These are phyloP conservation scores for Belgica antarctica DNA, from an alignment of 2,888 invertebrate species.

Conservation along the genomic window DNA sequence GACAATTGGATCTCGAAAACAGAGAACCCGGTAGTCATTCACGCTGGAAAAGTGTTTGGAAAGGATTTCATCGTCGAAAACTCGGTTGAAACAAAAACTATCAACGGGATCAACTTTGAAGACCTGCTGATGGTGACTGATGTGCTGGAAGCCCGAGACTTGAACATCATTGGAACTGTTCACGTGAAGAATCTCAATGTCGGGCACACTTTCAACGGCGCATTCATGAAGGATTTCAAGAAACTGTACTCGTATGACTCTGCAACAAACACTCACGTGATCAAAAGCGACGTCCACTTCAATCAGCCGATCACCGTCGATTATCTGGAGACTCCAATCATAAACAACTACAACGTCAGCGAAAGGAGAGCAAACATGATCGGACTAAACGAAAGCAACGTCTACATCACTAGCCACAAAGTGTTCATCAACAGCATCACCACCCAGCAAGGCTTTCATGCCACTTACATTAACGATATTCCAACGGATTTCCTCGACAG, in stretches of 20 bases:
- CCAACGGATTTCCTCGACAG: conserved; percentile 31
- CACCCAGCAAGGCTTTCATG: background rate
- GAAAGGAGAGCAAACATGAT: conserved; percentile 55
- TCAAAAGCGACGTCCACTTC: conserved; percentile 48
- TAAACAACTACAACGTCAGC: background rate
- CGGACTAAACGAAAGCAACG: conserved; percentile 51
- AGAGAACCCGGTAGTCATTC: conserved; percentile 49
- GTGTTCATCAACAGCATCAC: background rate
- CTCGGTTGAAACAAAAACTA: conserved; percentile 50
- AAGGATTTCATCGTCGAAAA: conserved; percentile 51
- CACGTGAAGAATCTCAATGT: conserved; percentile 47
- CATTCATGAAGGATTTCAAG: conserved; percentile 45
- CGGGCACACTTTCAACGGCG: conserved; percentile 47
- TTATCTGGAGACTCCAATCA: conserved; percentile 47
- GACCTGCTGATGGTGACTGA: conserved; percentile 53
- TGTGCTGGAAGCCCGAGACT: conserved; percentile 18
- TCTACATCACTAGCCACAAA: background rate
- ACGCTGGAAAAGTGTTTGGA: conserved; percentile 49
- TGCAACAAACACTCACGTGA: conserved; percentile 47
- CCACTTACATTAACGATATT: conserved; percentile 39
- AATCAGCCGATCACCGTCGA: conserved; percentile 46
- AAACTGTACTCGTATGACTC: conserved; percentile 48
- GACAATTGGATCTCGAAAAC: conserved; percentile 54
- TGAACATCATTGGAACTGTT: conserved; percentile 50
- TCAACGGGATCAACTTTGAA: conserved; percentile 53